phyloP scores from a whole-genome alignment of 2,797 vertebrate genomes.

The Oreochromis grahami region DNA sequence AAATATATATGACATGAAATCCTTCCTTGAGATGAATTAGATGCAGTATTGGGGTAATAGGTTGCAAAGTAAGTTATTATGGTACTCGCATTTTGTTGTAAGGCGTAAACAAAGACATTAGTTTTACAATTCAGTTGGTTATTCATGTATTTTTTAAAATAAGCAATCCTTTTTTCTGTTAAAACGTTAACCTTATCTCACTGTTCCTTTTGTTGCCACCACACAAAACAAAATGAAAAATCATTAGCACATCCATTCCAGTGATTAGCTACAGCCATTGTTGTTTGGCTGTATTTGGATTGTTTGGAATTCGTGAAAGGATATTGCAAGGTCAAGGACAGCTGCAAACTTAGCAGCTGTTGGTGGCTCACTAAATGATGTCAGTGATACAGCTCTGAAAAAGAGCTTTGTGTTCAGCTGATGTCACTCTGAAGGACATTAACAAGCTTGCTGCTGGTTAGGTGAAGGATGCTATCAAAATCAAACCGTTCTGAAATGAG shows the following conservation, averaged over 20 bases:
- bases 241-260: neutral
- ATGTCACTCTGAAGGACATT: neutral
- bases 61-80: neutral
- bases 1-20: neutral
- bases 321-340: neutral
- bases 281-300: neutral
- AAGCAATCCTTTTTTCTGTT: neutral
- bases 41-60: neutral
- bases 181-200: neutral
- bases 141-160: neutral
- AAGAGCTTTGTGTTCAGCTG: neutral
- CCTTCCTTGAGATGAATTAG: neutral
- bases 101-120: neutral
- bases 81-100: neutral
- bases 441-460: neutral
- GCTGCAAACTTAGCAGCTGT: neutral
- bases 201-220: neutral
- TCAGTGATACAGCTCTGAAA: neutral
- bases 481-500: neutral
- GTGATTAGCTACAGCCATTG: neutral
- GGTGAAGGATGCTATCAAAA: neutral
- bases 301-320: neutral
- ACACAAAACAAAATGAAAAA: neutral
- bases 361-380: neutral
- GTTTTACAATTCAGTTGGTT: neutral